Base-by-base conservation (phyloP, 2,113 vertebrate genomes). In the Junco hyemalis region DNA sequence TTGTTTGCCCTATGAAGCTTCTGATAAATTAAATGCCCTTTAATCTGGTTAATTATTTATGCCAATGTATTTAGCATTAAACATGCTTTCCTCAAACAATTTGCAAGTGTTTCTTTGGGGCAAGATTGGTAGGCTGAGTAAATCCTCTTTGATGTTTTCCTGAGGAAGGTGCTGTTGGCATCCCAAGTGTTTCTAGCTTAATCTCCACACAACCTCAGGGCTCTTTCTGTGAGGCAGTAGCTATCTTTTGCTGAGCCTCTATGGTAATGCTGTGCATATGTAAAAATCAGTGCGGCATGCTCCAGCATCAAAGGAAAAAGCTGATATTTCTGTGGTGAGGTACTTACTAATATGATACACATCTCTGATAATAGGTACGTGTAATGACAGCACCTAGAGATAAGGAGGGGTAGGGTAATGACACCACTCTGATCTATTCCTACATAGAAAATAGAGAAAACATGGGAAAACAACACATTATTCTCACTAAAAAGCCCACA, bases 401-500 rank as follows among this genome's bases (percentile, higher is more conserved):
- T 86, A 94, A 89, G 56, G 92, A 92, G 56, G 20, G 13, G 68
- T 51, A 68, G 74, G 38, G 44, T 92, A 94, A 92, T 76, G 54
- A 42, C 36, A 91, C 31, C 42, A n/a, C 10, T 36, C 57, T 71
- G 50, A 77, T 94, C 44, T 61, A 53, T 88, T 86, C 47, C 91
- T 78, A 38, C 59, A 33, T 31, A 80, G 93, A 93, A 92, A 65
- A 70, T 56, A 8, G n/a, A 88, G 26, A 63, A 31, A 81, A n/a
- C 7, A 36, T 48, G 14, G 19, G 56, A 85, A 85, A 95, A 68
- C 45, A 18, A 4, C 18, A 42, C 18, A 44, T 66, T 70, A 26
- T 68, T 90, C 14, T 77, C 65, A 48, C 50, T 78, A 81, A 45
- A 88, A 88, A 77, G 12, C 19, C 33, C 45, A 60, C 44, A 88